Evolutionary conservation across 2,113 vertebrate genomes (phyloP), one percentile per base, ranked within the genome.

Genomic region (Trinectes maculatus): DNA sequence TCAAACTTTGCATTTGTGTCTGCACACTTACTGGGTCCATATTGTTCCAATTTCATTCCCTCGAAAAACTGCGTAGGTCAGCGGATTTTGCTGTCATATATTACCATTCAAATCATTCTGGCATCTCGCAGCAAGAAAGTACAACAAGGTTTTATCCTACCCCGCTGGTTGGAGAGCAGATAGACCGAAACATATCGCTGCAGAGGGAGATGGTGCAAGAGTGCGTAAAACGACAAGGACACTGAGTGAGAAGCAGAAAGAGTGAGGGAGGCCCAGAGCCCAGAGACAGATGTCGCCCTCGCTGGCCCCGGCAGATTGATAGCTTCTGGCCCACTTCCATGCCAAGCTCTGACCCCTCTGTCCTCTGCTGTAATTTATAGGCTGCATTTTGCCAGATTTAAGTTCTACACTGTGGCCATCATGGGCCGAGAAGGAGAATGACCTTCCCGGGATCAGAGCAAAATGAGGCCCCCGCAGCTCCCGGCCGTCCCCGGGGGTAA

Each of bases 301-400:
- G 31, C 84, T 72, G 71, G 84, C 81, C 87, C 72, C 65, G 10
- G 73, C 87, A 90, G 92, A 93, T 92, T 91, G 92, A 93, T 93
- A 81, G 85, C 82, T 85, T 74, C 85, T 93, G 92, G 92, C 92
- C 81, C 67, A 75, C 56, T 89, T 92, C 91, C 92, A 91, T 87
- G 65, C 82, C 78, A 84, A 80, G 84, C 85, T 88, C 81, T 91
- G 91, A 92, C 92, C 92, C 79, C 74, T 84, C 87, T 87, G 91
- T 93, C 92, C 91, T 93, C 86, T 93, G 91, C 87, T 85, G 86
- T 92, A 92, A 93, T 92, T 93, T 92, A 92, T 91, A 86, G 90
- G 85, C 86, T 87, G 84, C 80, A 56, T 90, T 91, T 93, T 89
- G 77, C 86, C 85, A 90, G 89, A 91, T 92, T 92, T 91, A 93